phyloP scores from a whole-genome alignment of 2,888 invertebrate species.

The Furcula furcula region DNA sequence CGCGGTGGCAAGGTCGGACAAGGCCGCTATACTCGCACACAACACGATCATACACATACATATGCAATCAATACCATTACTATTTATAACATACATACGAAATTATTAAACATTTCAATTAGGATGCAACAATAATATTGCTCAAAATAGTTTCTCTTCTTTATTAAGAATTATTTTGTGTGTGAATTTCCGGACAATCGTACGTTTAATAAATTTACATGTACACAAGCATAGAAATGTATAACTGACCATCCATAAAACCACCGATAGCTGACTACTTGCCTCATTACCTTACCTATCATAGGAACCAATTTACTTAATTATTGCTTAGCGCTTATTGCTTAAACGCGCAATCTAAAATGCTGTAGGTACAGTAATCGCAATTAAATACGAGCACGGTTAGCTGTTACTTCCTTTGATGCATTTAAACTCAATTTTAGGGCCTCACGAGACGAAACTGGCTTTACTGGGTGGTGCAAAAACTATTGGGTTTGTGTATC shows the following conservation, averaged over 20 bases:
- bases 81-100: no score
- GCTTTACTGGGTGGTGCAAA: slow-evolving; percentile 53
- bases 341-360: slow-evolving; percentile 3
- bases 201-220: no score
- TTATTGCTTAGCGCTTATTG: slow-evolving; percentile 2
- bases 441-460: slow-evolving; percentile 51
- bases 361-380: neutral
- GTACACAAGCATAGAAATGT: no score
- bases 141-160: no score
- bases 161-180: no score
- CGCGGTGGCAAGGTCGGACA: slow-evolving; percentile 69
- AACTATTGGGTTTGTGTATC: slow-evolving; percentile 68
- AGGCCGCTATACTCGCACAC: slow-evolving; percentile 62
- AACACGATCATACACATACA: neutral
- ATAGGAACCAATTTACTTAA: slow-evolving; percentile 8
- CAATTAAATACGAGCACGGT: slow-evolving; percentile 13
- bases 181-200: no score
- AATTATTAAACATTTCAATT: no score
- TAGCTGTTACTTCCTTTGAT: no score
- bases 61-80: no score
- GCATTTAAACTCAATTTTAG: no score
- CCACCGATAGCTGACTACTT: slow-evolving; percentile 12
- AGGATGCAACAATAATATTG: no score
- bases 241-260: slow-evolving; percentile 18
- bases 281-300: slow-evolving; percentile 10